Percentiles rank a stretch among this genome's conserved stretches.
Conservation (phyloP, 2,113 vertebrate genomes). For the Panurus biarmicus region DNA sequence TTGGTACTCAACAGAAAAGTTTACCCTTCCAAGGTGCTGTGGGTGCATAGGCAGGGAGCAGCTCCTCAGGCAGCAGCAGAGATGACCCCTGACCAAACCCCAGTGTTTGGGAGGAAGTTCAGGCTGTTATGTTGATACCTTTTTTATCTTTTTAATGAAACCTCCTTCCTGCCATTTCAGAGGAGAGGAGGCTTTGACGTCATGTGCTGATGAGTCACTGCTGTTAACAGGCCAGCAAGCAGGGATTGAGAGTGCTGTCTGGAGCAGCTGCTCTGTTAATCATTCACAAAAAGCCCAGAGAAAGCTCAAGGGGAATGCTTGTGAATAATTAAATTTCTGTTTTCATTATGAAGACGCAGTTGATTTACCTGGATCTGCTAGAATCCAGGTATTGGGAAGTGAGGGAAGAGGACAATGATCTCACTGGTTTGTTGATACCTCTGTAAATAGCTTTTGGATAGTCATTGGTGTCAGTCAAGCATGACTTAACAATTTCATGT, state of each 20-base stretch:
- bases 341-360: constrained; percentile 57
- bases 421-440: neutral
- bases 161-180: constrained; percentile 48
- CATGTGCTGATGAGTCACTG: constrained; percentile 69
- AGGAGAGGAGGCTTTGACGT: constrained; percentile 64
- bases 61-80: neutral
- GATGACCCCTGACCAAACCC: constrained; percentile 18
- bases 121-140: constrained; percentile 46
- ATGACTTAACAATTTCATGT: neutral
- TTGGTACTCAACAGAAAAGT: neutral
- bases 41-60: rapidly evolving
- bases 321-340: constrained; percentile 75
- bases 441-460: constrained; percentile 4
- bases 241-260: constrained; percentile 56
- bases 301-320: constrained; percentile 67
- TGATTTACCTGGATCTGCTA: constrained; percentile 53
- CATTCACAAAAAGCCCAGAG: constrained; percentile 67
- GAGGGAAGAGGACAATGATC: neutral
- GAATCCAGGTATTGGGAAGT: constrained; percentile 4
- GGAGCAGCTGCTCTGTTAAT: constrained; percentile 68
- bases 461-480: neutral
- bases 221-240: constrained; percentile 55
- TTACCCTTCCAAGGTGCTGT: neutral
- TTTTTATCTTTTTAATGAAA: constrained; percentile 60
- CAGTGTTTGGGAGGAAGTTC: constrained; percentile 48